Conservation (phyloP, 2,797 vertebrate species). For the Cheirogaleus major region DNA sequence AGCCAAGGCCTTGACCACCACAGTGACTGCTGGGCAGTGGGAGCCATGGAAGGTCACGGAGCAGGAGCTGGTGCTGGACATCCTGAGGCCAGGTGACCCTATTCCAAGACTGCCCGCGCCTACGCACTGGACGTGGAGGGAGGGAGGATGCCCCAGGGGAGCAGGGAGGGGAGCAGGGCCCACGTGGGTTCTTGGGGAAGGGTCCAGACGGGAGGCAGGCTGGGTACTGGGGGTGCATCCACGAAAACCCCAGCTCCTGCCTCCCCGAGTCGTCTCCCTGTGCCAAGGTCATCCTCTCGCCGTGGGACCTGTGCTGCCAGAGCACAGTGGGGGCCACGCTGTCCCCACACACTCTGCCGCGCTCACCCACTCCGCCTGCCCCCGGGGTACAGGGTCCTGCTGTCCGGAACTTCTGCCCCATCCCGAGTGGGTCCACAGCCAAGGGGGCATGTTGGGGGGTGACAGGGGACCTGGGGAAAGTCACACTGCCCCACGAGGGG, state of each 20-base stretch:
- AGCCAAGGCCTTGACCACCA: background rate
- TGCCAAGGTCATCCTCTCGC: no score
- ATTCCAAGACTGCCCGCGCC: no score
- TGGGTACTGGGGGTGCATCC: background rate
- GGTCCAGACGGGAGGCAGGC: background rate
- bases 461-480: background rate
- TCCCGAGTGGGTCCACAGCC: no score
- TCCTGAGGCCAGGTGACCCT: background rate
- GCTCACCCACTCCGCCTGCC: background rate
- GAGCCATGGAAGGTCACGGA: fast-evolving
- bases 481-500: no score
- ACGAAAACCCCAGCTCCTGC: background rate
- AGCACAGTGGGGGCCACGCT: no score
- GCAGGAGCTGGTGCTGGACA: no score
- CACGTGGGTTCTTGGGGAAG: background rate
- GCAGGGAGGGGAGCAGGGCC: no score
- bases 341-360: background rate
- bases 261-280: background rate
- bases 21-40: fast-evolving
- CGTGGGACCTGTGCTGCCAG: background rate
- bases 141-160: background rate
- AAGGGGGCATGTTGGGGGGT: background rate
- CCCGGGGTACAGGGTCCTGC: fast-evolving
- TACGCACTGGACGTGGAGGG: fast-evolving
- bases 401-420: background rate